Percentiles rank a stretch among this genome's conserved stretches.
Evolutionary conservation across 2,113 vertebrate genomes (phyloP).

Genomic region (Pholis gunnellus): DNA sequence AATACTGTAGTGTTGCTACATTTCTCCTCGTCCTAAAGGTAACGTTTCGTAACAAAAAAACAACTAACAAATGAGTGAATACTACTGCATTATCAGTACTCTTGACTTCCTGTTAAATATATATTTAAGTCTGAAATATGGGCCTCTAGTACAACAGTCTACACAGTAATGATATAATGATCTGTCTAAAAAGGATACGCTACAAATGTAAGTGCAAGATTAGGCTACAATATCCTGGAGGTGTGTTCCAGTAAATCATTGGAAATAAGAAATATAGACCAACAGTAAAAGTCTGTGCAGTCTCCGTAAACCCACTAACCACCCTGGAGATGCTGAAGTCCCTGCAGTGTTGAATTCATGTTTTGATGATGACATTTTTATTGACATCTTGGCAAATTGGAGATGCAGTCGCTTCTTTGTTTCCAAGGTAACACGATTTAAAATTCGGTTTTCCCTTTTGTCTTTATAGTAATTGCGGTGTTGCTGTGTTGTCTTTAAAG

Average conservation of each 20-base stretch:
- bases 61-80: background rate
- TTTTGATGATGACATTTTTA: conserved; percentile 34
- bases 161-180: background rate
- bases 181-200: background rate
- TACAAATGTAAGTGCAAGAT: background rate
- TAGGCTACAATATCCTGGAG: background rate
- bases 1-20: background rate
- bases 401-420: conserved; percentile 35
- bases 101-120: background rate
- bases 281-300: background rate
- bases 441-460: background rate
- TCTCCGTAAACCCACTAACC: conserved; percentile 24
- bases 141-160: background rate
- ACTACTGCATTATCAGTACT: background rate
- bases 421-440: conserved; percentile 48
- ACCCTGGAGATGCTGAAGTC: background rate
- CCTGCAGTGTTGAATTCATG: conserved; percentile 10
- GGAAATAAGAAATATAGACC: conserved; percentile 16
- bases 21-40: background rate
- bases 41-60: background rate
- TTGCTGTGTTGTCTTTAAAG: background rate
- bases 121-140: background rate
- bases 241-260: background rate
- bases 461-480: conserved; percentile 8
- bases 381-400: conserved; percentile 43